These are phyloP conservation scores for Lathamus discolor DNA, from an alignment of 2,113 vertebrate genomes.

Conservation along the genomic window DNA sequence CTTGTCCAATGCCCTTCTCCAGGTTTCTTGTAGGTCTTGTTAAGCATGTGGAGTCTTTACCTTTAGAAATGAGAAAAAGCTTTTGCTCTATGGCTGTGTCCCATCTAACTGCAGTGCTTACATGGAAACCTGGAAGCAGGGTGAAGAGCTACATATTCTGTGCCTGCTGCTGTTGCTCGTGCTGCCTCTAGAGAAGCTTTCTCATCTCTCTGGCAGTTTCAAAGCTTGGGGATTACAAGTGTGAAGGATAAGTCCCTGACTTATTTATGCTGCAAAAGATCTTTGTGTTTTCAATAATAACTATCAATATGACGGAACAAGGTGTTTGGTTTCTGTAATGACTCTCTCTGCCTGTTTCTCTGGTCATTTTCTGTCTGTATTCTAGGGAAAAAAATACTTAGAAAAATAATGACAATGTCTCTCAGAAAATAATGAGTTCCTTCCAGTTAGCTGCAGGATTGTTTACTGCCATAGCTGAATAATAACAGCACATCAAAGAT, in stretches of 20 bases:
- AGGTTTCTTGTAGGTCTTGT: background rate
- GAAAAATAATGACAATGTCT: constrained; percentile 59
- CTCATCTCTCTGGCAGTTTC: background rate
- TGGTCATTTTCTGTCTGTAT: background rate
- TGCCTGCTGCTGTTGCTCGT: background rate
- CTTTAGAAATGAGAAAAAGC: background rate
- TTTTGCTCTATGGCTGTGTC: background rate
- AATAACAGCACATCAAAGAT: constrained; percentile 76
- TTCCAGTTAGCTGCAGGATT: constrained; percentile 70
- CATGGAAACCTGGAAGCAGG: background rate
- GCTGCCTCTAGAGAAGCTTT: background rate
- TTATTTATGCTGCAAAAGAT: background rate
- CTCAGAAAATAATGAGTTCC: constrained; percentile 72
- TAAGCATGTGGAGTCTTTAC: background rate
- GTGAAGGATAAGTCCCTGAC: background rate
- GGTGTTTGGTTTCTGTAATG: background rate
- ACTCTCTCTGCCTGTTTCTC: background rate
- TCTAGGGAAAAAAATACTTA: constrained; percentile 12
- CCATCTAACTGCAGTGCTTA: background rate
- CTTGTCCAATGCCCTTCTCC: background rate
- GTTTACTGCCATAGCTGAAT: constrained; percentile 76
- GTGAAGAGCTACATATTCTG: background rate
- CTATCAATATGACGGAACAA: background rate
- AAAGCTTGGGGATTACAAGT: background rate
- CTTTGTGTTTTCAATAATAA: background rate